Conservation (phyloP, 2,888 invertebrate species). For the Cinara cedri region DNA sequence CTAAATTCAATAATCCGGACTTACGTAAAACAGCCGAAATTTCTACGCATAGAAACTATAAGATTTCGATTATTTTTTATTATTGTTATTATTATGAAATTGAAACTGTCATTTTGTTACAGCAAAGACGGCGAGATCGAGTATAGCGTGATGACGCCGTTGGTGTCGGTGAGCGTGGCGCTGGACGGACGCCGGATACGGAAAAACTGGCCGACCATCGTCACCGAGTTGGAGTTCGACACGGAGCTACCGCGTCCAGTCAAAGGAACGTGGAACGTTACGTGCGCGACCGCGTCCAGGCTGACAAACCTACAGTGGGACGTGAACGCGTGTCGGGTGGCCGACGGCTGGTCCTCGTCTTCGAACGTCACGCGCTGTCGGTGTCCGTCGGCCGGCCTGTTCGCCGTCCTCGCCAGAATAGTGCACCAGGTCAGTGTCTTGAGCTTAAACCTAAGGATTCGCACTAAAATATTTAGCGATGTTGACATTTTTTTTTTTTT, state of each 20-base stretch:
- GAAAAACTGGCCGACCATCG: slow-evolving; percentile 34
- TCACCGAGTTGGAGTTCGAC: slow-evolving; percentile 55
- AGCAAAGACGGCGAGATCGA: slow-evolving; percentile 74
- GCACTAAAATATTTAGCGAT: no score
- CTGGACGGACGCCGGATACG: slow-evolving; percentile 35
- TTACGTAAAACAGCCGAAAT: no score
- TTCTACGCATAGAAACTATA: no score
- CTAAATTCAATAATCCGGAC: no score
- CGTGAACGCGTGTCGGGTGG: slow-evolving; percentile 66
- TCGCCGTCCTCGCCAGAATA: slow-evolving; percentile 63
- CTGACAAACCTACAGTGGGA: slow-evolving; percentile 68
- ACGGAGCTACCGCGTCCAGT: slow-evolving; percentile 68
- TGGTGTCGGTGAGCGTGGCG: slow-evolving; percentile 61
- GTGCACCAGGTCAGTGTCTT: slow-evolving; percentile 53
- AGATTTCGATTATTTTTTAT: no score
- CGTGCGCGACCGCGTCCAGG: slow-evolving; percentile 21
- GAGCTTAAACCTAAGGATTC: no score
- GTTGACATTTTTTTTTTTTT: no score
- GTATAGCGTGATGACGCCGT: slow-evolving; percentile 71
- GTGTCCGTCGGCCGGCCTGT: slow-evolving; percentile 69
- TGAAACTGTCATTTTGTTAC: no score
- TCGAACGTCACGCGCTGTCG: slow-evolving; percentile 52
- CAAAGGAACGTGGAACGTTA: slow-evolving; percentile 64
- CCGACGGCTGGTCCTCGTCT: slow-evolving; percentile 31
- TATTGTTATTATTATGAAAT: no score